phyloP scores from a whole-genome alignment of 2,113 vertebrate species.

The Megaceryle maxima region DNA sequence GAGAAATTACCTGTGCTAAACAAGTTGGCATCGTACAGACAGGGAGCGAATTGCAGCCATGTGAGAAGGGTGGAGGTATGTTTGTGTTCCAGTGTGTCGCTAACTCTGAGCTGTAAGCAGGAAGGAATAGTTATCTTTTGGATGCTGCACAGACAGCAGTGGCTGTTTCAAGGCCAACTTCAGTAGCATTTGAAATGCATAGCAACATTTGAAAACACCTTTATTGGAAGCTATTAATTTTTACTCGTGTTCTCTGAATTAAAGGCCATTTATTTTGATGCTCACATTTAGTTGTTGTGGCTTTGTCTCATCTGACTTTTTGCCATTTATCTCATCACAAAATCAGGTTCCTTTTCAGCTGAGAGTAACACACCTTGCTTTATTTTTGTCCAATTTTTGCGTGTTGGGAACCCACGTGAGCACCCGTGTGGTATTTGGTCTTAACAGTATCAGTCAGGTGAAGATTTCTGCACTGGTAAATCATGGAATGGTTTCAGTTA shows the following conservation, averaged over 20 bases:
- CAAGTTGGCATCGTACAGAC: neutral
- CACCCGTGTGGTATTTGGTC: neutral
- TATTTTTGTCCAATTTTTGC: neutral
- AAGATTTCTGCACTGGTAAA: neutral
- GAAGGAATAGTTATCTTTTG: neutral
- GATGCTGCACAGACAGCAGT: neutral
- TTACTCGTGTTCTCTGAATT: neutral
- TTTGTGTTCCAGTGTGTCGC: neutral
- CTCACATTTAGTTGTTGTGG: neutral
- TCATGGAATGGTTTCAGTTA: neutral
- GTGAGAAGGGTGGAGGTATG: neutral
- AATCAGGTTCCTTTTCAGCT: neutral
- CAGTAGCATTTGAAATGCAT: neutral
- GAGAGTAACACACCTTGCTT: neutral
- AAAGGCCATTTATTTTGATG: neutral
- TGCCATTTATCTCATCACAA: neutral
- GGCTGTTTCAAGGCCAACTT: neutral
- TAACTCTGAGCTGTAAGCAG: neutral
- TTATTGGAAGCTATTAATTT: constrained; percentile 13
- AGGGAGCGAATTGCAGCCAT: neutral
- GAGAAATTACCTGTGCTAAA: neutral
- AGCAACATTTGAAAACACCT: neutral
- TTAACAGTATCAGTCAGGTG: neutral
- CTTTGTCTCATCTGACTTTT: neutral
- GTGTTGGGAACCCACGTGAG: neutral